These are phyloP conservation scores for Pao palembangensis DNA, from an alignment of 2,113 vertebrate species.

Conservation along the genomic window DNA sequence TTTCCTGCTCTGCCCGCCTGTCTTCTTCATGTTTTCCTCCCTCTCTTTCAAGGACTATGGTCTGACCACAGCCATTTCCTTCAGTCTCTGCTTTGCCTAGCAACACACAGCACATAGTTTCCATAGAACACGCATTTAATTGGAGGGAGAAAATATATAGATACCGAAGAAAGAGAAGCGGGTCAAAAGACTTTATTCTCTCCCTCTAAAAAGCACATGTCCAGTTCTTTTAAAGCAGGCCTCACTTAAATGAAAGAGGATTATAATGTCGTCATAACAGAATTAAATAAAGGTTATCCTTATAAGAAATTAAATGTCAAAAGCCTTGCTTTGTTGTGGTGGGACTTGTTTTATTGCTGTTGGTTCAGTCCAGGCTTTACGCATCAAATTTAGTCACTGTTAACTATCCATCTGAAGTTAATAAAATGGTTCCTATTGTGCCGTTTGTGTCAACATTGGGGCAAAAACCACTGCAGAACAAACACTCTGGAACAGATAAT, in stretches of 20 bases:
- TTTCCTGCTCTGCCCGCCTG: slow-evolving; percentile 14
- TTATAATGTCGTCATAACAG: slow-evolving; percentile 18
- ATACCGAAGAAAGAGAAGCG: slow-evolving; percentile 54
- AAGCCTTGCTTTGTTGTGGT: slow-evolving; percentile 21
- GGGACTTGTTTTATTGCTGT: slow-evolving; percentile 19
- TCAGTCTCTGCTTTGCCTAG: slow-evolving; percentile 56
- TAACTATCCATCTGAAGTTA: slow-evolving; percentile 11
- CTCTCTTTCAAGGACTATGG: slow-evolving; percentile 63
- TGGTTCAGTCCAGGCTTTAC: slow-evolving; percentile 14
- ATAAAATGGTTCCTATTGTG: slow-evolving; percentile 1
- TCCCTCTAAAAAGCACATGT: slow-evolving; percentile 50
- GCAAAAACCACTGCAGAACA: no score
- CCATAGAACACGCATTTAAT: slow-evolving; percentile 67
- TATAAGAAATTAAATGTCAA: slow-evolving; percentile 28
- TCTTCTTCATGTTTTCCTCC: slow-evolving; percentile 41
- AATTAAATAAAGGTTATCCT: slow-evolving; percentile 19
- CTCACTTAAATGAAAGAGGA: slow-evolving; percentile 15
- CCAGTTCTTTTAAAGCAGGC: slow-evolving; percentile 22
- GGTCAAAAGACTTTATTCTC: slow-evolving; percentile 34
- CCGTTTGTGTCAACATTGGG: not conserved
- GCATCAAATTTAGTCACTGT: slow-evolving; percentile 8
- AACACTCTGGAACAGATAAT: no score
- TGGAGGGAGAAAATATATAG: slow-evolving; percentile 61
- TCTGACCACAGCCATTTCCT: slow-evolving; percentile 77
- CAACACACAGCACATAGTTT: slow-evolving; percentile 69